phyloP scores from a whole-genome alignment of 2,888 invertebrate species.

The Papilio demoleus region DNA sequence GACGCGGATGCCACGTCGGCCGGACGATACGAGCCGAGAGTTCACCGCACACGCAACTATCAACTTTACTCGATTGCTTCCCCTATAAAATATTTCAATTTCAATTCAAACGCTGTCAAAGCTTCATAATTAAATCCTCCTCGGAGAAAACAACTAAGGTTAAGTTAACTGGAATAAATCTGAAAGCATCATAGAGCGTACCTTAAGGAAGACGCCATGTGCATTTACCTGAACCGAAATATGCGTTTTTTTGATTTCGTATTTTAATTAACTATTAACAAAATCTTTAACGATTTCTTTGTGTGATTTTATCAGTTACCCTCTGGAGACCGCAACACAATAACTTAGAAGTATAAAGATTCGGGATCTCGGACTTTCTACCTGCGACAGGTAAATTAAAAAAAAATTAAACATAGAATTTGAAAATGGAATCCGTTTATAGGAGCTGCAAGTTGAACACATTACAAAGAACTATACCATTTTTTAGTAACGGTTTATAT shows the following conservation, averaged over 20 bases:
- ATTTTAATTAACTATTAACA: constrained; percentile 23
- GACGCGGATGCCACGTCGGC: constrained; percentile 65
- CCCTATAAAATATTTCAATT: neutral
- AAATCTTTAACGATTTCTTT: constrained; percentile 26
- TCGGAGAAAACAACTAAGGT: neutral
- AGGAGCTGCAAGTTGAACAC: constrained; percentile 8
- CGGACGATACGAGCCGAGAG: constrained; percentile 42
- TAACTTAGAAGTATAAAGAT: constrained; percentile 20
- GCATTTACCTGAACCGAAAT: constrained; percentile 9
- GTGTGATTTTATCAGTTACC: constrained; percentile 27
- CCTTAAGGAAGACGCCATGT: neutral
- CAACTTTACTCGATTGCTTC: neutral
- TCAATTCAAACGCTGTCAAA: neutral
- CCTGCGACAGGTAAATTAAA: constrained; percentile 38
- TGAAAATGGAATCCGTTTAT: constrained; percentile 24
- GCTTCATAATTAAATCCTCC: neutral
- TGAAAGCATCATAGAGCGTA: neutral
- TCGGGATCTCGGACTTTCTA: constrained; percentile 29
- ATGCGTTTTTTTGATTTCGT: constrained; percentile 15
- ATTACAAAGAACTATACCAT: constrained; percentile 25
- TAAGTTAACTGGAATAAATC: neutral
- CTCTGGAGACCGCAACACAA: constrained; percentile 18
- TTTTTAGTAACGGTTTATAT: neutral
- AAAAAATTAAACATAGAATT: neutral
- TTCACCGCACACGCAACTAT: constrained; percentile 21